Evolutionary conservation across 2,888 invertebrate species (phyloP).

Genomic region (Hymenopus coronatus): DNA sequence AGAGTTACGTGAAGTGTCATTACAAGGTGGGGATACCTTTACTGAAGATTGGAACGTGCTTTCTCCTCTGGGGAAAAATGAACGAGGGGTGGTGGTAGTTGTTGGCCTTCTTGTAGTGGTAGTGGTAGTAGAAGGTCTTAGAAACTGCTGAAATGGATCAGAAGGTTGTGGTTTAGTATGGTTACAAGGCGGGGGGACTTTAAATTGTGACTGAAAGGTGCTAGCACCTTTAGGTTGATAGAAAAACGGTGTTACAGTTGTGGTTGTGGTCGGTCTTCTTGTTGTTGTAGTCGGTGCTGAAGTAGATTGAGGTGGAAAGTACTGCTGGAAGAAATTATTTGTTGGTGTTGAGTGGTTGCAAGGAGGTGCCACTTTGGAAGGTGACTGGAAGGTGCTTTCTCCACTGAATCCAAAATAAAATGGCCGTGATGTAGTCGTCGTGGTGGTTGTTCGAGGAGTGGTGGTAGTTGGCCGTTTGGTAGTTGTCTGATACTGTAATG

Average conservation of each 20-base stretch:
- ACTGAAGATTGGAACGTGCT: background rate
- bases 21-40: background rate
- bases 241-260: background rate
- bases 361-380: background rate
- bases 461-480: background rate
- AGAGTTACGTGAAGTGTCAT: background rate
- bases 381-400: background rate
- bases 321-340: background rate
- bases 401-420: background rate
- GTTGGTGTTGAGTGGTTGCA: background rate
- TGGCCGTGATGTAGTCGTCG: background rate
- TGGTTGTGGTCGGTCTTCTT: background rate
- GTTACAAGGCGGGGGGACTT: background rate
- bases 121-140: conserved; percentile 31
- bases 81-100: conserved; percentile 13
- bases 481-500: background rate
- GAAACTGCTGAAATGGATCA: background rate
- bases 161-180: background rate
- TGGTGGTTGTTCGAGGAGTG: background rate
- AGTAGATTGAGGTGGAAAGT: background rate
- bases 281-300: background rate
- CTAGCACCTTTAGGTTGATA: background rate
- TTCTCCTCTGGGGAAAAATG: conserved; percentile 8
- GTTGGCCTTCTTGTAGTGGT: conserved; percentile 22
- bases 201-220: background rate